Conservation (phyloP, 1,140 invertebrate genomes). For the Amphibalanus amphitrite region DNA sequence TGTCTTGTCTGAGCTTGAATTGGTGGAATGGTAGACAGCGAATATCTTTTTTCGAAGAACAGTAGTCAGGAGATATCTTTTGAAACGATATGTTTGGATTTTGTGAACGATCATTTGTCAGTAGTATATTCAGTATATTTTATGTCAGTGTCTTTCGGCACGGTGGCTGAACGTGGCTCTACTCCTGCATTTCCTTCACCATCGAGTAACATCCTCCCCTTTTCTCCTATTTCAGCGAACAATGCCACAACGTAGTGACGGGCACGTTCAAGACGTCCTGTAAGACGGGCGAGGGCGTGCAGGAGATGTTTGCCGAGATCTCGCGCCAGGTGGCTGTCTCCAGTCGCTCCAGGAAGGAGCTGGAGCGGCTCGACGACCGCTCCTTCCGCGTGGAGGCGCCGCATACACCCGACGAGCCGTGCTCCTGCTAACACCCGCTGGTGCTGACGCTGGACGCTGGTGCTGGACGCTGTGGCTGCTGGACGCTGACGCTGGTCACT, state of each 20-base stretch:
- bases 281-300: conserved; percentile 65
- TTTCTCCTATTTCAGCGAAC: conserved; percentile 43
- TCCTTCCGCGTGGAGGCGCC: conserved; percentile 3
- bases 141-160: too few species aligned
- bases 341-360: conserved; percentile 58
- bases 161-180: too few species aligned
- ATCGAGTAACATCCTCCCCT: too few species aligned
- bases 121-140: too few species aligned
- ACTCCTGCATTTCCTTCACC: too few species aligned
- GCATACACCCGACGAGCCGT: background rate
- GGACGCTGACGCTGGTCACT: too few species aligned
- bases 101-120: too few species aligned
- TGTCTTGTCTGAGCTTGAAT: background rate
- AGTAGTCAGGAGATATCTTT: too few species aligned
- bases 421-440: background rate
- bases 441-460: too few species aligned
- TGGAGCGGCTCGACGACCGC: conserved; percentile 22
- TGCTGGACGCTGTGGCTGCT: background rate
- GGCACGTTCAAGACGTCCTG: conserved; percentile 79
- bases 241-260: conserved; percentile 77
- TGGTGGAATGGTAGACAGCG: too few species aligned
- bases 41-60: too few species aligned
- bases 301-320: conserved; percentile 81
- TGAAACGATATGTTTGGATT: too few species aligned
- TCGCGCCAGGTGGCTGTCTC: conserved; percentile 54